Percentiles rank a stretch among this genome's conserved stretches.
These are phyloP conservation scores for Anoplopoma fimbria DNA, from an alignment of 2,113 vertebrate genomes.

Conservation along the genomic window DNA sequence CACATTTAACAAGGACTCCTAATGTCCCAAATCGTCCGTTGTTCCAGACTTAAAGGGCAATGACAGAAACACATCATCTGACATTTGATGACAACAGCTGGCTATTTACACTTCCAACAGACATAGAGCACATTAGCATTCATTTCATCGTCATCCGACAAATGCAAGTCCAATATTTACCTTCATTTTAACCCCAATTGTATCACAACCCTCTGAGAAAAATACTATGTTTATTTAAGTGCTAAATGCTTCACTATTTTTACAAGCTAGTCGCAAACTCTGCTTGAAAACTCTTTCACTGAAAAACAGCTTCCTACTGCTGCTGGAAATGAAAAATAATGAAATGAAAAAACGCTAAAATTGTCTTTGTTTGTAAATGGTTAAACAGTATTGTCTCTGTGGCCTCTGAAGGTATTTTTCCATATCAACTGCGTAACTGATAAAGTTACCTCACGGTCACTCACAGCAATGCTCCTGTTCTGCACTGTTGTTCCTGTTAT, in stretches of 20 bases:
- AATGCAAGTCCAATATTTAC: background rate
- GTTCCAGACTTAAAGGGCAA: background rate
- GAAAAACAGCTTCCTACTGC: background rate
- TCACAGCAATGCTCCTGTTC: no score
- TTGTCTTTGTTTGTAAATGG: no score
- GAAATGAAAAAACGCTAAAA: background rate
- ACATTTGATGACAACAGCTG: background rate
- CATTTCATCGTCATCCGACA: background rate
- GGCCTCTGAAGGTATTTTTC: background rate
- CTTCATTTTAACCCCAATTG: background rate
- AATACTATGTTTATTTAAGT: background rate
- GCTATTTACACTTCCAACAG: background rate
- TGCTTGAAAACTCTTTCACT: background rate
- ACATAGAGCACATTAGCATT: background rate
- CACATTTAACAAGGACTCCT: background rate
- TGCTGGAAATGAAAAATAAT: background rate
- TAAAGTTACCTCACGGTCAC: no score
- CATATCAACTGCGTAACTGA: background rate
- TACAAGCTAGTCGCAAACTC: background rate
- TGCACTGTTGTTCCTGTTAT: background rate
- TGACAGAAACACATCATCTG: background rate
- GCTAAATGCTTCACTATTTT: background rate
- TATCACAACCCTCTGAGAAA: background rate
- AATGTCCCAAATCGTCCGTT: background rate
- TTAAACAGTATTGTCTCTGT: background rate